Conservation (phyloP, 2,113 vertebrate species). For the Scatophagus argus region DNA sequence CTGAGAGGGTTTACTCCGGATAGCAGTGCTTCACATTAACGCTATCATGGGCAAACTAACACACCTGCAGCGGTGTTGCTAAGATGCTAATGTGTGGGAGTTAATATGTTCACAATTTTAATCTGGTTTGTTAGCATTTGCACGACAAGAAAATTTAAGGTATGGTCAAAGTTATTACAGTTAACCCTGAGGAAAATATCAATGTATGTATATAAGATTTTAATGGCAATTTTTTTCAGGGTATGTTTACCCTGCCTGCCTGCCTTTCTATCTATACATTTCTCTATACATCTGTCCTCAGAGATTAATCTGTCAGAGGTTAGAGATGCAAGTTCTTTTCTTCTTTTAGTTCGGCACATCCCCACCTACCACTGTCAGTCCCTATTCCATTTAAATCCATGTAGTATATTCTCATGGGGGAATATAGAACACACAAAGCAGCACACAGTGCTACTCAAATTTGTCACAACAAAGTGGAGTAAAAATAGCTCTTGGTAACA, state of each 20-base stretch:
- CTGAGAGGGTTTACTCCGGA: too few relatives aligned
- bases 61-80: not conserved
- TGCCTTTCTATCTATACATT: not conserved
- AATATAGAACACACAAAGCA: not conserved
- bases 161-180: not conserved
- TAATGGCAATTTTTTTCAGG: too few relatives aligned
- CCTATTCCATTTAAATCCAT: conserved; percentile 24
- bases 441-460: conserved; percentile 12
- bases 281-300: not conserved
- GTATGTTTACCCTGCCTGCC: too few relatives aligned
- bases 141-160: not conserved
- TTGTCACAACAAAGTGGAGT: conserved; percentile 28
- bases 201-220: too few relatives aligned
- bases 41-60: too few relatives aligned
- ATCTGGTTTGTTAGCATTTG: not conserved
- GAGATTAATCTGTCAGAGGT: not conserved
- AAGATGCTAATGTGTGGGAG: not conserved
- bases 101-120: not conserved
- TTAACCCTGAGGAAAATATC: too few relatives aligned
- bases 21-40: too few relatives aligned
- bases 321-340: not conserved
- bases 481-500: conserved; percentile 35
- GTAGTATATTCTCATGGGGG: not conserved
- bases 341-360: not conserved
- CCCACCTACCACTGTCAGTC: not conserved